Base-by-base conservation (phyloP, 2,797 vertebrate species). In the Danionella dracula region DNA sequence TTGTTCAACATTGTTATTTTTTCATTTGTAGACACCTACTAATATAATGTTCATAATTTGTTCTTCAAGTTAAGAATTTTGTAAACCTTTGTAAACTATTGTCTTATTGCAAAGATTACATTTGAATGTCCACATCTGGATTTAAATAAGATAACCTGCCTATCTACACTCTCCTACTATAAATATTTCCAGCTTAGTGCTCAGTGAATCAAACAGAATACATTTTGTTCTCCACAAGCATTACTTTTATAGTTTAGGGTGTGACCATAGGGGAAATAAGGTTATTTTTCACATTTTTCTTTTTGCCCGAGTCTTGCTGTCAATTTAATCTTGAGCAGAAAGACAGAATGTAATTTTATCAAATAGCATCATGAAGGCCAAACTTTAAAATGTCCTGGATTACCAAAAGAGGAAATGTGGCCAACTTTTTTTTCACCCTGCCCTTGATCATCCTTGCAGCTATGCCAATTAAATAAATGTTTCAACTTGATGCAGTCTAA, bases 241-340 rank as follows among this genome's bases (percentile, higher is more conserved):
- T 46, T 58, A 41, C 12, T 59, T 73, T 56, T 54, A 70, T 58
- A 23, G 37, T 34, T 12, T 15, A 12, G 49, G 66, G 66, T 9
- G 35, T 61, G 40, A 54, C 61, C 44, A 41, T 61, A 11, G 48
- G 20, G 61, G 23, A 72, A 70, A 73, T 66, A 16, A 61, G 53
- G 46, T 53, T 53, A 68, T 64, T 55, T 64, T 45, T 68, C 60
- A 58, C 16, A 58, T 69, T 60, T 59, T 48, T 49, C 40, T 61
- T 69, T 23, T 44, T 34, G 35, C 16, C 59, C 46, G 23, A 41
- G 16, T 58, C 38, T 37, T 19, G 7, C 41, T 34, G 59, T 56
- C 42, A 55, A 50, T 67, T 34, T 29, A 17, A 67, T 67, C 45
- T 50, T 45, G 41, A 21, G 23, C 53, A 40, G 31, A 8, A 58